Evolutionary conservation across 2,888 invertebrate genomes (phyloP), one percentile per base, ranked within the genome.

Genomic region (Caenorhabditis sp.): DNA sequence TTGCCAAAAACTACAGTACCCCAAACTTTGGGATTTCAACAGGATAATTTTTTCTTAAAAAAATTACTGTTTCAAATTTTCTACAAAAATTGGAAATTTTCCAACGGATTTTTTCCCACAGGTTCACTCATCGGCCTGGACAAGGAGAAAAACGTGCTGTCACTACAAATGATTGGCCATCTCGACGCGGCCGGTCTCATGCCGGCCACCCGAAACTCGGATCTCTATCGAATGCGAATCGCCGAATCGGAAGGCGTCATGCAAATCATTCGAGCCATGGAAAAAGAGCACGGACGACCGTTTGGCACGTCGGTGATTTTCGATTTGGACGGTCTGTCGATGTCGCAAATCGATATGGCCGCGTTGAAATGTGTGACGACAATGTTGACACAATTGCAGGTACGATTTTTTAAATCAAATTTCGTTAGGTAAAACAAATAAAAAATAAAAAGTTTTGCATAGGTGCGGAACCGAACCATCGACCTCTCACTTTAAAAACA

Each of bases 231-330:
- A 24, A 82, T 82, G 81, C 63, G 84, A 55, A 85, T 85, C 37
- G 82, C 83, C 5, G 85, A 85, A 61, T 83, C 83, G 57, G 84
- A 85, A 58, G 84, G 84, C 23, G 84, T 85, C 49, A 83, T 84
- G 83, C 77, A 83, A 58, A 77, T 85, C 24, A 79, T 85, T 23
- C 63, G 58, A 60, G 71, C 71, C 43, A 66, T 70, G 53, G 84
- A 84, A 58, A 78, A 80, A 58, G 64, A 74, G 61, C 70, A 68
- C 17, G 81, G 79, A 23, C 68, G 68, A 43, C 83, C 82, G 58
- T 64, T 82, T 49, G 85, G 85, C 31, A 85, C 85, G 6, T 79
- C 81, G 12, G 82, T 83, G 5, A 85, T 85, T 55, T 84, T 85
- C 54, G 85, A 85, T 60, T 68, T 84, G 24, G 85, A 85, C 49